Evolutionary conservation across 2,888 invertebrate species (phyloP), one percentile per base, ranked within the genome.

Genomic region (Arge pagana): DNA sequence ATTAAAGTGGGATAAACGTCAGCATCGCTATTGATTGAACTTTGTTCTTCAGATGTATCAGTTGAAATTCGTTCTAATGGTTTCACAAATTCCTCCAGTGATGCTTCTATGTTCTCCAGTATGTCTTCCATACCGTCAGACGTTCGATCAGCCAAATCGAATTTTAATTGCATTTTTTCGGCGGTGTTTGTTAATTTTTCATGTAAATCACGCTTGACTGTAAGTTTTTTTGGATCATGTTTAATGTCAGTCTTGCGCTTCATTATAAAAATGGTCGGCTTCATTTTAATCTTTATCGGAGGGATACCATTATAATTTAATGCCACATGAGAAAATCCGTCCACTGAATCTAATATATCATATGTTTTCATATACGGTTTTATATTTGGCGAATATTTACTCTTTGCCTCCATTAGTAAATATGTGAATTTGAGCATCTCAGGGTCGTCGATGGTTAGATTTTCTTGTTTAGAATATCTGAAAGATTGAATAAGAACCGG

Each of bases 391-490:
- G 89, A 89, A 72, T 89, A 88, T 79, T 89, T 90, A 68, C 87
- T 90, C 74, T 88, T 91, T 0, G 88, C 89, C 80, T 93, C 93
- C 23, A 90, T 78, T 50, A 95, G 77, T 40, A 95, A 79, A 77
- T 94, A 90, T 2, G 90, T 88, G 67, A 85, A 94, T 51, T 81
- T 78, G 59, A 84, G 82, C 65, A 91, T 80, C 68, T 89, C 85
- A 30, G 83, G 77, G 62, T 82, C 80, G 19, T 81, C 86, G 16
- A 84, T 80, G 45, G 79, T 78, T 43, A 93, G 71, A 54, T 86
- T 82, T 79, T 95, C 94, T 54, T 85, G 85, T 77, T 95, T 95
- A 66, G 88, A 88, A 67, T 93, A 94, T 39, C 85, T 87, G 62
- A 40, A 74, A 72, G 16, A 21, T 10, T n/a, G 28, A 28, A 28